Conservation (phyloP, 1,140 invertebrate genomes). For the Nephotettix cincticeps region DNA sequence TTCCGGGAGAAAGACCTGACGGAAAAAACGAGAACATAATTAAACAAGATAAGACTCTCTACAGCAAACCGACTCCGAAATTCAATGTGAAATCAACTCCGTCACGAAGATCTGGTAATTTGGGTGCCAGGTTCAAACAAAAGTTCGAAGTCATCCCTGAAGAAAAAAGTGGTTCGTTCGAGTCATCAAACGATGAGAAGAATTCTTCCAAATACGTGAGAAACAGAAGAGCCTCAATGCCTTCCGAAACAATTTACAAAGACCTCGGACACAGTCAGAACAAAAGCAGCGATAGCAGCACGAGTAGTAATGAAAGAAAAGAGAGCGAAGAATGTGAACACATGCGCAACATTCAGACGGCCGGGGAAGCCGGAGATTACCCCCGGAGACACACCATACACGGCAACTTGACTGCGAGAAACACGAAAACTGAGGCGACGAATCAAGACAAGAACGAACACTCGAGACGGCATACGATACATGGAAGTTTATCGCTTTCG, state of each 20-base stretch:
- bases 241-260: conserved; percentile 22
- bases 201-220: conserved; percentile 4
- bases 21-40: background rate
- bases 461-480: conserved; percentile 23
- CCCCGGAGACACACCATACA: conserved; percentile 24
- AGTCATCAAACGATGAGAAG: conserved; percentile 25
- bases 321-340: background rate
- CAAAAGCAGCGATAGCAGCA: conserved; percentile 21
- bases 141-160: conserved; percentile 41
- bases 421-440: background rate
- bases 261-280: conserved; percentile 9
- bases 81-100: background rate
- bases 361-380: background rate
- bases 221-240: conserved; percentile 11
- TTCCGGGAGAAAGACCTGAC: conserved; percentile 1
- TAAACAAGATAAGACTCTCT: background rate
- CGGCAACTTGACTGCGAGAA: conserved; percentile 18
- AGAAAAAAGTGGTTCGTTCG: conserved; percentile 35
- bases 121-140: conserved; percentile 23
- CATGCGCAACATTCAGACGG: background rate
- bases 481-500: conserved; percentile 11
- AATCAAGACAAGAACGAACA: conserved; percentile 24
- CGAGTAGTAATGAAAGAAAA: conserved; percentile 13
- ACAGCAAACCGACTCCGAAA: conserved; percentile 18
- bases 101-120: conserved; percentile 17